phyloP scores from a whole-genome alignment of 2,797 vertebrate genomes.

The Leuciscus waleckii region DNA sequence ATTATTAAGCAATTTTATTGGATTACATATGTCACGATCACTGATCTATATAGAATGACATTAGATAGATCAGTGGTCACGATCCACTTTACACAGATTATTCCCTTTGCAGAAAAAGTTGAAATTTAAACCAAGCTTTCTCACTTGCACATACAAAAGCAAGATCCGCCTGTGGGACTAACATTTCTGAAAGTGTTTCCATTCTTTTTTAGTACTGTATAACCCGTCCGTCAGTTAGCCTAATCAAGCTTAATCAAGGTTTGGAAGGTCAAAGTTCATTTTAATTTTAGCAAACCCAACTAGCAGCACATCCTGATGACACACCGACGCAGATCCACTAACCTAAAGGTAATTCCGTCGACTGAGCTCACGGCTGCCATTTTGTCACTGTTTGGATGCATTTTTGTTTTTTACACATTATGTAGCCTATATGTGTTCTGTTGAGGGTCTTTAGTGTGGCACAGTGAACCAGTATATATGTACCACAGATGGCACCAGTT shows the following conservation, averaged over 20 bases:
- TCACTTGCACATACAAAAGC: not conserved
- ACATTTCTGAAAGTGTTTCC: not conserved
- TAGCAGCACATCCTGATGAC: constrained; percentile 4
- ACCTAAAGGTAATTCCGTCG: not conserved
- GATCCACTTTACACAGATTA: not conserved
- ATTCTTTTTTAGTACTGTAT: not conserved
- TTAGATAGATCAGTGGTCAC: not conserved
- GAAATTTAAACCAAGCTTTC: not conserved
- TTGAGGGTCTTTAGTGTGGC: not conserved
- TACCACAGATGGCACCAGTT: constrained; percentile 49
- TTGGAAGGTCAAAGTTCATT: not conserved
- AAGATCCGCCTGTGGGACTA: not conserved
- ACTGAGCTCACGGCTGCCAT: not conserved
- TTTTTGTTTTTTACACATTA: not conserved
- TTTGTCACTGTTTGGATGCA: not conserved
- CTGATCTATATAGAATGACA: no score
- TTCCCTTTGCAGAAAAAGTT: not conserved
- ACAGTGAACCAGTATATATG: not conserved
- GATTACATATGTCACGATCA: not conserved
- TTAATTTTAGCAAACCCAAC: not conserved
- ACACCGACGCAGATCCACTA: not conserved
- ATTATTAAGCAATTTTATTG: not conserved
- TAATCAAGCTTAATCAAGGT: not conserved
- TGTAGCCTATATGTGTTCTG: not conserved
- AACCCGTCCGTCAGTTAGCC: not conserved